phyloP scores from a whole-genome alignment of 2,888 invertebrate genomes.

The Catocala nupta region DNA sequence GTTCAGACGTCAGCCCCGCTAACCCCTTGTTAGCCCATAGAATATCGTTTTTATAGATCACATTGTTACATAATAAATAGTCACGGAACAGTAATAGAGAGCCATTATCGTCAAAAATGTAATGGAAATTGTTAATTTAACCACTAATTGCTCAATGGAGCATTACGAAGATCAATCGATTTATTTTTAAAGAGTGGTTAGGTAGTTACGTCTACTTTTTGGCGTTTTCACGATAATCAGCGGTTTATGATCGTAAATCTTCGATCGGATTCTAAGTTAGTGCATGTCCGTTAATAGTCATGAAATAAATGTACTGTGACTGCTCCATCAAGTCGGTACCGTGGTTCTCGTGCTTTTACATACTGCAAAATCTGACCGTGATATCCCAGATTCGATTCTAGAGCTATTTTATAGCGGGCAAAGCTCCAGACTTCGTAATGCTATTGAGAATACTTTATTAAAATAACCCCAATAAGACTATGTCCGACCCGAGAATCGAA shows the following conservation, averaged over 20 bases:
- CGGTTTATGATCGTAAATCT: background rate
- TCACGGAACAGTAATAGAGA: slow-evolving; percentile 17
- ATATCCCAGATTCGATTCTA: no score
- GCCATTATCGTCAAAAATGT: slow-evolving; percentile 13
- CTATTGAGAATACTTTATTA: no score
- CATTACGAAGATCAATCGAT: slow-evolving; percentile 19
- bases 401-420: no score
- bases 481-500: no score
- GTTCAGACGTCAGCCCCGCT: slow-evolving; percentile 20
- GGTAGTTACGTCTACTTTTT: slow-evolving; percentile 1
- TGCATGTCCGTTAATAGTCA: no score
- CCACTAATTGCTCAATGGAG: slow-evolving; percentile 20
- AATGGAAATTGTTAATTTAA: slow-evolving; percentile 16
- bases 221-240: slow-evolving; percentile 8
- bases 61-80: slow-evolving; percentile 18
- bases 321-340: background rate
- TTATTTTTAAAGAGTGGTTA: slow-evolving; percentile 9
- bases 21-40: slow-evolving; percentile 16
- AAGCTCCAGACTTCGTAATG: no score
- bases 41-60: slow-evolving; percentile 20
- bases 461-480: no score
- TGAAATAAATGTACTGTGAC: background rate
- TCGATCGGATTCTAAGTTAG: background rate
- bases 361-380: no score
- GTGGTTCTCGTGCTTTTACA: no score